phyloP scores from a whole-genome alignment of 1,140 invertebrate genomes.

The Calliopsis andreniformis region DNA sequence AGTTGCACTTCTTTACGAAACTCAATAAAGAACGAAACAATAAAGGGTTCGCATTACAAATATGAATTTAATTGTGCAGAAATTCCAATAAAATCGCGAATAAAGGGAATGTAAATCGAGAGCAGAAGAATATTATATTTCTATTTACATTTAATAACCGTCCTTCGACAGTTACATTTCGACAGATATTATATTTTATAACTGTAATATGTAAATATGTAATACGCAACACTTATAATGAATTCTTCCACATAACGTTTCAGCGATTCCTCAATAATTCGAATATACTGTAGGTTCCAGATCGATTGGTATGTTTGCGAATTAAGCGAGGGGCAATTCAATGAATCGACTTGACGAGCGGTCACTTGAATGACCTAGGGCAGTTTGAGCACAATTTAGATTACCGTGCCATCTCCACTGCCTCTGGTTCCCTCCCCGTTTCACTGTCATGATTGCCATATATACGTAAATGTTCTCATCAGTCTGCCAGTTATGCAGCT shows the following conservation, averaged over 20 bases:
- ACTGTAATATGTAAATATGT: no score
- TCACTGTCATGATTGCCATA: conserved; percentile 2
- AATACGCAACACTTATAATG: no score
- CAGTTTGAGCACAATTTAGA: conserved; percentile 45
- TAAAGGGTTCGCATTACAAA: no score
- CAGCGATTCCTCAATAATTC: neutral
- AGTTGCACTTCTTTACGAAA: no score
- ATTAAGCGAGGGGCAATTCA: conserved; percentile 41
- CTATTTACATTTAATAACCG: no score
- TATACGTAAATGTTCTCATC: conserved; percentile 30
- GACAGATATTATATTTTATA: no score
- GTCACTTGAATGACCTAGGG: conserved; percentile 41
- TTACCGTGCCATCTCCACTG: conserved; percentile 12
- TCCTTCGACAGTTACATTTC: no score
- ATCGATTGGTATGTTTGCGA: conserved; percentile 42
- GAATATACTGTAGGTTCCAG: neutral
- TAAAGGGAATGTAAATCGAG: no score
- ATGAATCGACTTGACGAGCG: conserved; percentile 42
- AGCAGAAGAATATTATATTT: no score
- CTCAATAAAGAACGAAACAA: no score
- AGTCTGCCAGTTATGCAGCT: conserved; percentile 14
- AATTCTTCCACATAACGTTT: neutral
- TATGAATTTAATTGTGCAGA: no score
- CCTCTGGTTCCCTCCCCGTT: conserved; percentile 12
- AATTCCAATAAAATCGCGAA: no score